A percentile compares a stretch with the other conserved stretches of the same genome.
Conservation (phyloP, 2,888 invertebrate genomes). For the Lamellibrachia columna region DNA sequence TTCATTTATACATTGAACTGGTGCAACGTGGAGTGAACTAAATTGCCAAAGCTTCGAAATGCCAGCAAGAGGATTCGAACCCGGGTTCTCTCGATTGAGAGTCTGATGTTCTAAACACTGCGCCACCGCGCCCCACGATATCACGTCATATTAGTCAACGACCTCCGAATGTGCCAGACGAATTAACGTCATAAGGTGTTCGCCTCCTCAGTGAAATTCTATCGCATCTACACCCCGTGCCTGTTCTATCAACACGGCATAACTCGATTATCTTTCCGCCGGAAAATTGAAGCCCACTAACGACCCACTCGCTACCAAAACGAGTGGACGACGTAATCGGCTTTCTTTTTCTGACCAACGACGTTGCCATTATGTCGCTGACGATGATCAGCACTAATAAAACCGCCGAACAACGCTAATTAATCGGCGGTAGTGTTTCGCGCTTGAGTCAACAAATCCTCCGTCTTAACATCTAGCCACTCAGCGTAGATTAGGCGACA, state of each 20-base stretch:
- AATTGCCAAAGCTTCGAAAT: too few species aligned
- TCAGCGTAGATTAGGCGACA: not conserved
- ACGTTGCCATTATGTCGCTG: not conserved
- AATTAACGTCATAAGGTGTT: not conserved
- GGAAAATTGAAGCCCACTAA: not conserved
- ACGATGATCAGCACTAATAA: not conserved
- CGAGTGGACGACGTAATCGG: not conserved
- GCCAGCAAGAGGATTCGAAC: too few species aligned
- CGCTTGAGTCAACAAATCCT: not conserved
- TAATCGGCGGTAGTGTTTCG: not conserved
- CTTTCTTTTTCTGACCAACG: slow-evolving; percentile 3
- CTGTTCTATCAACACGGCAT: too few species aligned
- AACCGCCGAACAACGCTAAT: not conserved
- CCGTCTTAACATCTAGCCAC: not conserved
- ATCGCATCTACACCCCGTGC: not conserved
- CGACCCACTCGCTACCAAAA: not conserved
- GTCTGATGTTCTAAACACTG: too few species aligned
- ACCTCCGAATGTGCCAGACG: not conserved
- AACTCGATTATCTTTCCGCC: not conserved
- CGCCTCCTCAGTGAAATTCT: not conserved
- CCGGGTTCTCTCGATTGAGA: too few species aligned
- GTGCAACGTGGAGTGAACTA: too few species aligned
- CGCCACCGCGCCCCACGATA: not conserved
- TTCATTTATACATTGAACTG: too few species aligned
- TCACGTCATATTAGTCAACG: not conserved